A percentile compares a stretch with the other conserved stretches of the same genome.
Conservation (phyloP, 2,797 vertebrate species). For the Pogoniulus pusillus region DNA sequence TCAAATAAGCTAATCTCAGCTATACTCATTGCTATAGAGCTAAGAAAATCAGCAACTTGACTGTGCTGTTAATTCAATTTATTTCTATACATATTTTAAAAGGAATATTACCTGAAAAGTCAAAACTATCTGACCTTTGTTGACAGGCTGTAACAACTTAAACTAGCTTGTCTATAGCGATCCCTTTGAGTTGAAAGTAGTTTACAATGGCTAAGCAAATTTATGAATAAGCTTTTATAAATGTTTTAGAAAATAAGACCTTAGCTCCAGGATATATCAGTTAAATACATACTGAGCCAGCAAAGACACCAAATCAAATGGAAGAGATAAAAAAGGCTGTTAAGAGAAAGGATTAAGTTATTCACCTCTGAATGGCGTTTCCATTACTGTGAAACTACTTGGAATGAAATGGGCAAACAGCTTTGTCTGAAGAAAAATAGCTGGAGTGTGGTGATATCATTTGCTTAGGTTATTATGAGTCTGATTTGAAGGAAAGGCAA, state of each 20-base stretch:
- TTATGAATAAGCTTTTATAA: no score
- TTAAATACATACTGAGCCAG: slow-evolving; percentile 2
- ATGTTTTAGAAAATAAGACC: slow-evolving; percentile 24
- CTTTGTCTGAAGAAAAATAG: slow-evolving; percentile 36
- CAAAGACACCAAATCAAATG: slow-evolving; percentile 19
- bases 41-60: background rate
- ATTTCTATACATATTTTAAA: background rate
- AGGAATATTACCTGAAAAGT: background rate
- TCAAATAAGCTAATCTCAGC: background rate
- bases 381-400: slow-evolving; percentile 45
- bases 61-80: background rate
- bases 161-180: background rate
- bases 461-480: slow-evolving; percentile 45
- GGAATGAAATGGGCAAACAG: slow-evolving; percentile 46
- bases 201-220: no score
- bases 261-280: background rate
- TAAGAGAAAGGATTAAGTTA: slow-evolving; percentile 50
- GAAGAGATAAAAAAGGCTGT: background rate
- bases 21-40: background rate
- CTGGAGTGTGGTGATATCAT: background rate
- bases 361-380: slow-evolving; percentile 51
- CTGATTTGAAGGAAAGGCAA: slow-evolving; percentile 24
- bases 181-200: background rate
- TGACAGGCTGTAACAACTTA: background rate
- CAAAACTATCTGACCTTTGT: background rate